A percentile compares a stretch with the other conserved stretches of the same genome.
These are phyloP conservation scores for Cheilosia grossa DNA, from an alignment of 2,888 invertebrate species.

Conservation along the genomic window DNA sequence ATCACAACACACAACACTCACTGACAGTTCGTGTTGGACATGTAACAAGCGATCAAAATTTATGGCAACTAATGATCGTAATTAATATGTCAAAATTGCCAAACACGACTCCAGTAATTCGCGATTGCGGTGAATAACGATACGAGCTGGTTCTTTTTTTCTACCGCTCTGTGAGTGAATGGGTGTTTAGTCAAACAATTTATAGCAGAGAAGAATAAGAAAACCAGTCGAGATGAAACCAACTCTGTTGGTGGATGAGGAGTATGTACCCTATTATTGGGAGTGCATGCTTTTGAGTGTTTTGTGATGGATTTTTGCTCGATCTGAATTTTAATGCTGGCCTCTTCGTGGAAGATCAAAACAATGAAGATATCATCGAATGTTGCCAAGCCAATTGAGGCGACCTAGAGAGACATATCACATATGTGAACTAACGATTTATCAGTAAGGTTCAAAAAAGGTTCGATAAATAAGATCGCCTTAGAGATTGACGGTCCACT, in stretches of 20 bases:
- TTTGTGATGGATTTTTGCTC: too few species aligned
- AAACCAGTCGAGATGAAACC: not conserved
- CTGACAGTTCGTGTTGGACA: conserved; percentile 67
- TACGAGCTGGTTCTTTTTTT: conserved; percentile 8
- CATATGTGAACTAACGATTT: too few species aligned
- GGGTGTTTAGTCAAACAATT: conserved; percentile 34
- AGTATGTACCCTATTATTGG: conserved; percentile 12
- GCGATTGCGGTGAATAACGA: conserved; percentile 46
- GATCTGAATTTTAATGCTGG: too few species aligned
- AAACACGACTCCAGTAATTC: conserved; percentile 72
- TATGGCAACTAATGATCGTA: conserved; percentile 76
- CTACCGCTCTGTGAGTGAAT: conserved; percentile 34
- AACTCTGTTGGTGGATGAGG: not conserved
- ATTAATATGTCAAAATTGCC: conserved; percentile 77
- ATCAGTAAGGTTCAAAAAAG: too few species aligned
- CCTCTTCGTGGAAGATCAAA: too few species aligned
- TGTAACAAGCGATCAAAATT: conserved; percentile 75
- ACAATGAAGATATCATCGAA: too few species aligned
- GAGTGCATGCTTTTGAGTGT: too few species aligned
- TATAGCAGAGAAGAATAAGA: not conserved
- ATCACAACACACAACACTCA: conserved; percentile 44
- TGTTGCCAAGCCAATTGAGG: too few species aligned
- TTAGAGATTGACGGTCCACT: too few species aligned
- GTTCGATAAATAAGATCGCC: too few species aligned
- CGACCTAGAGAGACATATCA: too few species aligned